Evolutionary conservation across 2,797 vertebrate species (phyloP), one percentile per base, ranked within the genome.

Genomic region (Chelmon rostratus): DNA sequence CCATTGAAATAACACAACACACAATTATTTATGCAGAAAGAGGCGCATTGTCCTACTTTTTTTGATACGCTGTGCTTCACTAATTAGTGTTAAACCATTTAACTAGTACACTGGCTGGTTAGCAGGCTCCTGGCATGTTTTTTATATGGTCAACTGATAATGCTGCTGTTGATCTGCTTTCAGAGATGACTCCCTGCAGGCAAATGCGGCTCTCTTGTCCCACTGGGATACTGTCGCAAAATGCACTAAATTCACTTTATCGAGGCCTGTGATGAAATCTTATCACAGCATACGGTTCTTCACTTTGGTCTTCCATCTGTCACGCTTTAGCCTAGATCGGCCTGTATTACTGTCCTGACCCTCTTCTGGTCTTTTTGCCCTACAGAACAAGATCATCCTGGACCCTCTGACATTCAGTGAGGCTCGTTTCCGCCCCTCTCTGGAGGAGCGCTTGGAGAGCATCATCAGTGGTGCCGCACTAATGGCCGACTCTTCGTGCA

Each of bases 401-500:
- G 98, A 99, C 87, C 98, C 98, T 9, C 89, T 97, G 85, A 99
- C 95, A 73, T 99, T 99, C 94, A 99, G 97, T 0, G 98, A 99
- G 92, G 98, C 98, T 58, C 97, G 98, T 66, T 99, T 99, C 88
- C 95, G 98, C 68, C 98, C 98, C 38, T 99, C 98, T 52, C 92
- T 99, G 91, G 98, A 99, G 93, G 98, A 99, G 76, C 95, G 98
- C 50, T 90, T 99, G 90, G 98, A 99, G 95, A 99, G 98, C 95
- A 99, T 99, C 91, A 99, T 99, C 90, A 99, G 98, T 1, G 98
- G 98, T 2, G 98, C 98, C 0, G 98, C 98, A 6, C 95, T 99
- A 33, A 99, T 99, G 98, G 98, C 98, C 0, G 98, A 99, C 89
- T 99, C 98, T 0, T 99, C 98, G 2, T 99, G 98, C 91, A 99